Evolutionary conservation across 92 coral and sea anemone genomes (phyloP).

Genomic region (Anthopleura xanthogrammica): DNA sequence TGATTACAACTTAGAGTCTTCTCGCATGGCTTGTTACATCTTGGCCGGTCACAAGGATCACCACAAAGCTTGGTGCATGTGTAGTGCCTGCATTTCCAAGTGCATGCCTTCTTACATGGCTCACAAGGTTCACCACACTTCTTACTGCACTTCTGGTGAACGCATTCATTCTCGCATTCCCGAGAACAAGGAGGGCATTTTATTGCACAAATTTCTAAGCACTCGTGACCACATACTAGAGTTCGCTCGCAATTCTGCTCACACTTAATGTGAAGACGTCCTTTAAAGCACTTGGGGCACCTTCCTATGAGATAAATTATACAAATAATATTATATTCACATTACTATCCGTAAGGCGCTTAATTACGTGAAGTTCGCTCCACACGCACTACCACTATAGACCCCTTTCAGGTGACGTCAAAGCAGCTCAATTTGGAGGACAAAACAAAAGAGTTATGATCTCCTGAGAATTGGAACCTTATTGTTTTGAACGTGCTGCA

Average conservation of each 20-base stretch:
- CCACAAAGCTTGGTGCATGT: conserved; percentile 72
- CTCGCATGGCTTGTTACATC: conserved; percentile 70
- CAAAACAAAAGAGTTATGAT: too few species aligned
- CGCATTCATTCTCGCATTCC: conserved; percentile 71
- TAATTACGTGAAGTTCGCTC: too few species aligned
- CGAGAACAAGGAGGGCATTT: conserved; percentile 87
- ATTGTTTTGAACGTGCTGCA: too few species aligned
- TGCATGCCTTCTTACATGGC: conserved; percentile 66
- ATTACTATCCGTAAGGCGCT: too few species aligned
- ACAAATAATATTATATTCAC: neutral
- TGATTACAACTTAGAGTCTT: conserved; percentile 62
- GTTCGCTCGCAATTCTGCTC: conserved; percentile 63
- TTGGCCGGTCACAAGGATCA: conserved; percentile 66
- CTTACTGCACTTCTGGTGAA: conserved; percentile 72
- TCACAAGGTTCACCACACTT: conserved; percentile 83
- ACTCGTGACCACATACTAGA: conserved; percentile 82
- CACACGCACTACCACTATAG: too few species aligned
- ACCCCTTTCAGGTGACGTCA: too few species aligned
- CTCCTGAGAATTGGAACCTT: too few species aligned
- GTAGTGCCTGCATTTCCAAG: conserved; percentile 69
- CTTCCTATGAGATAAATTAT: conserved; percentile 49
- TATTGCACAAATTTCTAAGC: conserved; percentile 73
- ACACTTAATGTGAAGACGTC: conserved; percentile 80
- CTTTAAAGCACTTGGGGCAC: conserved; percentile 70
- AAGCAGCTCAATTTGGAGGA: too few species aligned